phyloP scores from a whole-genome alignment of 2,888 invertebrate genomes.

The Epistrophe grossulariae region DNA sequence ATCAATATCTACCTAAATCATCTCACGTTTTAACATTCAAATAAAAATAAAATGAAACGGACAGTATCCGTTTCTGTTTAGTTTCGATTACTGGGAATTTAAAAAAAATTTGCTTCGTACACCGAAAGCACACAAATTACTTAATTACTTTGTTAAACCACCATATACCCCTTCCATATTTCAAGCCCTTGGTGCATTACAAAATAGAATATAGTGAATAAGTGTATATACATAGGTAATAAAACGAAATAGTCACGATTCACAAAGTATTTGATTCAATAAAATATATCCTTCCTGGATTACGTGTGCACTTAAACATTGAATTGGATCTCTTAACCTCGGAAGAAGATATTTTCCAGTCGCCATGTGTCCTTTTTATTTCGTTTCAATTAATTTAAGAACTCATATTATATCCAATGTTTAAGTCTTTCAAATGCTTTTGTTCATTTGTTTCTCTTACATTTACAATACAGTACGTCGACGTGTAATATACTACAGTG shows the following conservation, averaged over 20 bases:
- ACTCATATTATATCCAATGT: constrained; percentile 28
- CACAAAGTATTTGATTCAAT: constrained; percentile 17
- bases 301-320: constrained; percentile 23
- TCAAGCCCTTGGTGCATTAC: too few species aligned
- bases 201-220: neutral
- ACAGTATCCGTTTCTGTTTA: too few species aligned
- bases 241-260: constrained; percentile 28
- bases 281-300: constrained; percentile 11
- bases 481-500: neutral
- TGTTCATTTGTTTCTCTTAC: constrained; percentile 41
- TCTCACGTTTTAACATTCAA: too few species aligned
- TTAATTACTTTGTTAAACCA: too few species aligned
- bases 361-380: constrained; percentile 31
- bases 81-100: too few species aligned
- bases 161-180: too few species aligned
- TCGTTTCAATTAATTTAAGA: constrained; percentile 61
- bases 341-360: neutral
- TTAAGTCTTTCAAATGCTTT: constrained; percentile 16
- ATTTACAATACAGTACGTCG: neutral
- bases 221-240: neutral
- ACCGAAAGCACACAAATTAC: too few species aligned
- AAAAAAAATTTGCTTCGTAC: too few species aligned
- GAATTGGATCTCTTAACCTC: constrained; percentile 4
- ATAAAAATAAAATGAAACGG: too few species aligned
- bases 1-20: too few species aligned